Percentiles rank a stretch among this genome's conserved stretches.
Evolutionary conservation across 2,797 vertebrate species (phyloP).

Genomic region (Sternotherus odoratus): DNA sequence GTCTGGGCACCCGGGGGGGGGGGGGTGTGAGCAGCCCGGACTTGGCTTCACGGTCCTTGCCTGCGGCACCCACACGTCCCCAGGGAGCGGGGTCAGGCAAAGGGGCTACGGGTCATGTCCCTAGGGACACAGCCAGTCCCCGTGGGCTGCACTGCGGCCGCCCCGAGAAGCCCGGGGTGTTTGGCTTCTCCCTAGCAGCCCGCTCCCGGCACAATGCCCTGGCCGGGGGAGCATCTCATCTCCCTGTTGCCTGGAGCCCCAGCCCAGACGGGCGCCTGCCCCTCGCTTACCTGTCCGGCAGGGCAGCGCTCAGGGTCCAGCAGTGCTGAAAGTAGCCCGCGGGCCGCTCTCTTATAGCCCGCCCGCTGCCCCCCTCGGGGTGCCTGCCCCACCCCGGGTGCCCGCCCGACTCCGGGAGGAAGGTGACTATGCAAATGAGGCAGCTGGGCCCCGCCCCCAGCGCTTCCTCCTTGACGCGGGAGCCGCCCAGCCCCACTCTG

Average conservation of each 20-base stretch:
- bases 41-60: background rate
- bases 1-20: too few relatives aligned
- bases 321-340: accelerated
- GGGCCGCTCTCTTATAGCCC: background rate
- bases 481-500: background rate
- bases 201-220: too few relatives aligned
- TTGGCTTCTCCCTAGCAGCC: too few relatives aligned
- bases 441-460: background rate
- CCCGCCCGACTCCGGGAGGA: background rate
- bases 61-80: background rate
- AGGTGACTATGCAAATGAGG: background rate
- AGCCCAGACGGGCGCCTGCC: background rate
- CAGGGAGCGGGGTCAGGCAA: background rate
- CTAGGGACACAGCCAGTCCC: background rate
- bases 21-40: too few relatives aligned
- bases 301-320: too few relatives aligned
- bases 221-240: too few relatives aligned
- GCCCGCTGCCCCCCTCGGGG: too few relatives aligned
- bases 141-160: too few relatives aligned
- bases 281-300: background rate
- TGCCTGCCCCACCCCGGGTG: too few relatives aligned
- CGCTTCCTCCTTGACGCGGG: background rate
- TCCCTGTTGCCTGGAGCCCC: background rate
- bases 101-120: background rate
- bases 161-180: background rate